phyloP scores from a whole-genome alignment of 1,140 invertebrate genomes.

The Drosophila varians region DNA sequence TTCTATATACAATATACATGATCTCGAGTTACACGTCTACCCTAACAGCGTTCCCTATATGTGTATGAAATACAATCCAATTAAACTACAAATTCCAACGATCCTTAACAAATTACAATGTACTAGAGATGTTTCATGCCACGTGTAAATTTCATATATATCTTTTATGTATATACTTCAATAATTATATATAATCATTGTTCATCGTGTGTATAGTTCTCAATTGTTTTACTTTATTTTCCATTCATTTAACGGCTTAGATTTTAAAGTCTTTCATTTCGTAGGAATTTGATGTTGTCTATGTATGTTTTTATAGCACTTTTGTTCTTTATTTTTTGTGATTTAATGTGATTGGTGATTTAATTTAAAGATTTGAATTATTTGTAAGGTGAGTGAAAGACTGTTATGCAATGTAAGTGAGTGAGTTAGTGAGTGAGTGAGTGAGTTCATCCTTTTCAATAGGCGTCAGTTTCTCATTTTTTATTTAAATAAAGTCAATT shows the following conservation, averaged over 20 bases:
- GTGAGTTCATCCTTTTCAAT: conserved; percentile 27
- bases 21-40: conserved; percentile 60
- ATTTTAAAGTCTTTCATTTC: conserved; percentile 83
- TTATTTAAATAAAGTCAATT: conserved; percentile 66
- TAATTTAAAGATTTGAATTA: conserved; percentile 20
- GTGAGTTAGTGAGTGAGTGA: conserved; percentile 21
- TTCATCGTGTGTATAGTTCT: conserved; percentile 58
- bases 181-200: conserved; percentile 31
- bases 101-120: conserved; percentile 71
- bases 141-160: conserved; percentile 57
- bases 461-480: conserved; percentile 32
- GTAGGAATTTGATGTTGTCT: conserved; percentile 82
- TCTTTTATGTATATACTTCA: conserved; percentile 27
- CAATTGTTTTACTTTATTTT: conserved; percentile 37
- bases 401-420: neutral
- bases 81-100: conserved; percentile 81
- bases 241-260: conserved; percentile 73
- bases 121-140: conserved; percentile 64
- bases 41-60: conserved; percentile 73
- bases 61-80: conserved; percentile 64
- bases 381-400: conserved; percentile 8
- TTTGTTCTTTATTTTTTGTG: conserved; percentile 28
- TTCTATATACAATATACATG: conserved; percentile 76
- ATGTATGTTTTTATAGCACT: conserved; percentile 59
- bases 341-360: conserved; percentile 9